These are phyloP conservation scores for Notolabrus celidotus DNA, from an alignment of 2,797 vertebrate species.

Conservation along the genomic window DNA sequence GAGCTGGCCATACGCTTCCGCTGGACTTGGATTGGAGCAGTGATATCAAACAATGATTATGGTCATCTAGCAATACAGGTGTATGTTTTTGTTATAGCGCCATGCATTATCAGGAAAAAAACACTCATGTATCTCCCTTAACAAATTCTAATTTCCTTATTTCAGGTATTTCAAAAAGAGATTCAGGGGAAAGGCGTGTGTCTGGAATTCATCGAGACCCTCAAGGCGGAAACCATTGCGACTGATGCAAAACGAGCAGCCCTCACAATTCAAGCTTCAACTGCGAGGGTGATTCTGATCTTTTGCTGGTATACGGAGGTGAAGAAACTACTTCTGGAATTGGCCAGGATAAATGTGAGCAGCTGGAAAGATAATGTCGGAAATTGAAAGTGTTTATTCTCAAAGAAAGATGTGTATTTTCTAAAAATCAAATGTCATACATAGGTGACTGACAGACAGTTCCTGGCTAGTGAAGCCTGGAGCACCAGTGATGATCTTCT, in stretches of 20 bases:
- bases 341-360: constrained; percentile 78
- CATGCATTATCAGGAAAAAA: neutral
- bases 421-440: too few relatives aligned
- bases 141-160: neutral
- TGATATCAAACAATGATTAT: constrained; percentile 81
- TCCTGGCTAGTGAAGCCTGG: constrained; percentile 86
- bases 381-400: neutral
- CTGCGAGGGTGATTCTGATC: constrained; percentile 81
- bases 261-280: constrained; percentile 74
- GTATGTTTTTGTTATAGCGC: neutral
- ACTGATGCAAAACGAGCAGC: constrained; percentile 73
- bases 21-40: constrained; percentile 84
- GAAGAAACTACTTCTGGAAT: constrained; percentile 75
- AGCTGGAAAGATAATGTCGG: neutral
- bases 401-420: too few relatives aligned
- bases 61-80: constrained; percentile 78
- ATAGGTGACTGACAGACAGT: constrained; percentile 79
- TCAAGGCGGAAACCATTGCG: constrained; percentile 71
- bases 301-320: constrained; percentile 81
- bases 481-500: constrained; percentile 80
- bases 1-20: constrained; percentile 77
- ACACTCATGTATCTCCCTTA: too few relatives aligned
- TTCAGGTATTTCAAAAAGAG: constrained; percentile 77
- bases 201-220: constrained; percentile 79
- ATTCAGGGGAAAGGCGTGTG: constrained; percentile 72